A percentile compares a stretch with the other conserved stretches of the same genome.
Conservation (phyloP, 2,113 vertebrate species). For the Notothenia coriiceps region DNA sequence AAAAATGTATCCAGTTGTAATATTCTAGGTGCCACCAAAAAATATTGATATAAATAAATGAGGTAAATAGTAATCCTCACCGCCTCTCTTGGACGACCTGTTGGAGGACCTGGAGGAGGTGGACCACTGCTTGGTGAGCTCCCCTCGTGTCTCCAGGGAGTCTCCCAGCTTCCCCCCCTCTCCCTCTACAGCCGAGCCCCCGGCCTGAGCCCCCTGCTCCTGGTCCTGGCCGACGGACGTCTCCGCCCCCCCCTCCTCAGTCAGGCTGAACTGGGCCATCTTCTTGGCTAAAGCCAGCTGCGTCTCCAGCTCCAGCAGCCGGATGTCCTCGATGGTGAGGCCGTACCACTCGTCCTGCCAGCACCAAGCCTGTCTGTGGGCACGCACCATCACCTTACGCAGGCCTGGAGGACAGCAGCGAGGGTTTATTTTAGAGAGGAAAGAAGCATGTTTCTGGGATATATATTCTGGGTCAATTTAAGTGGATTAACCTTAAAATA, state of each 20-base stretch:
- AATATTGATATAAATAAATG: too few relatives aligned
- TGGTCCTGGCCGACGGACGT: conserved; percentile 74
- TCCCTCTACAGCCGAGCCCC: conserved; percentile 64
- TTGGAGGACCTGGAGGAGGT: conserved; percentile 95
- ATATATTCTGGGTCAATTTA: neutral
- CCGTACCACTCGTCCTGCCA: conserved; percentile 99
- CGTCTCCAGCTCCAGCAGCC: conserved; percentile 95
- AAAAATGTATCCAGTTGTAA: too few relatives aligned
- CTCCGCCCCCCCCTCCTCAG: conserved; percentile 75
- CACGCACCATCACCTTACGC: conserved; percentile 96
- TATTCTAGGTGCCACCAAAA: too few relatives aligned
- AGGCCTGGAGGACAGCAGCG: conserved; percentile 83
- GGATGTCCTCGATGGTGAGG: conserved; percentile 96
- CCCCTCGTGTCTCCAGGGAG: conserved; percentile 84
- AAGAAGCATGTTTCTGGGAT: conserved; percentile 5
- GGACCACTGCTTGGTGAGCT: conserved; percentile 98
- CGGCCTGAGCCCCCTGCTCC: conserved; percentile 75
- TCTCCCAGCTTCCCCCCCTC: conserved; percentile 77
- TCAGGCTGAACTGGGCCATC: conserved; percentile 92
- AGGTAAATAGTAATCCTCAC: conserved; percentile 71
- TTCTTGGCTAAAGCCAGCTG: conserved; percentile 95
- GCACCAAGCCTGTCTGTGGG: conserved; percentile 98
- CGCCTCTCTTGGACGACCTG: conserved; percentile 95
- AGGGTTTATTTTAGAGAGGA: neutral
- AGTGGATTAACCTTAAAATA: conserved; percentile 4